Evolutionary conservation across 2,888 invertebrate genomes (phyloP).

Genomic region (Hartigia nigra): DNA sequence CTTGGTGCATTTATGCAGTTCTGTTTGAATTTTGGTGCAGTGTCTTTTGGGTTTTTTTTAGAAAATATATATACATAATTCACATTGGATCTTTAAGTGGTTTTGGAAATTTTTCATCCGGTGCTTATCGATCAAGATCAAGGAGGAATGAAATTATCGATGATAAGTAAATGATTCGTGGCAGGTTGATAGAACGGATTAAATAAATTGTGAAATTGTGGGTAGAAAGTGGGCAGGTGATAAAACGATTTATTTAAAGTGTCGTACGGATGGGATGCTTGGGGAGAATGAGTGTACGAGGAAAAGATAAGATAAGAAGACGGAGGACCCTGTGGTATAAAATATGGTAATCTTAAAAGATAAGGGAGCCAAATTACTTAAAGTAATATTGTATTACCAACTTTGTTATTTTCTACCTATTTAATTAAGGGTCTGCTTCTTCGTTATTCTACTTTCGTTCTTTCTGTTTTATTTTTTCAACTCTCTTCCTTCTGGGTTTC

Average conservation of each 20-base stretch:
- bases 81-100: too few relatives aligned
- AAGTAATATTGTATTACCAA: neutral
- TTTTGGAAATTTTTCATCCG: too few relatives aligned
- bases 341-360: conserved; percentile 16
- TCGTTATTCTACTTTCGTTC: neutral
- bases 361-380: neutral
- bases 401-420: neutral
- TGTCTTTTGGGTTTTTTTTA: too few relatives aligned
- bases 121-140: neutral
- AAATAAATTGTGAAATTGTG: neutral
- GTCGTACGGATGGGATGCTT: neutral
- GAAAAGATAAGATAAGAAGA: neutral
- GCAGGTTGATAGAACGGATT: too few relatives aligned
- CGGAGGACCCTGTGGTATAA: neutral
- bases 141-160: neutral
- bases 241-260: neutral
- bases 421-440: neutral
- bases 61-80: too few relatives aligned
- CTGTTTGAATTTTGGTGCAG: neutral
- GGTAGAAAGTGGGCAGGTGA: neutral
- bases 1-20: neutral
- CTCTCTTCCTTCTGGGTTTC: neutral
- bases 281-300: neutral
- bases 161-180: neutral
- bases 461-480: neutral